These are phyloP conservation scores for Drosophila willistoni DNA, from an alignment of 1,140 invertebrate genomes.

Conservation along the genomic window DNA sequence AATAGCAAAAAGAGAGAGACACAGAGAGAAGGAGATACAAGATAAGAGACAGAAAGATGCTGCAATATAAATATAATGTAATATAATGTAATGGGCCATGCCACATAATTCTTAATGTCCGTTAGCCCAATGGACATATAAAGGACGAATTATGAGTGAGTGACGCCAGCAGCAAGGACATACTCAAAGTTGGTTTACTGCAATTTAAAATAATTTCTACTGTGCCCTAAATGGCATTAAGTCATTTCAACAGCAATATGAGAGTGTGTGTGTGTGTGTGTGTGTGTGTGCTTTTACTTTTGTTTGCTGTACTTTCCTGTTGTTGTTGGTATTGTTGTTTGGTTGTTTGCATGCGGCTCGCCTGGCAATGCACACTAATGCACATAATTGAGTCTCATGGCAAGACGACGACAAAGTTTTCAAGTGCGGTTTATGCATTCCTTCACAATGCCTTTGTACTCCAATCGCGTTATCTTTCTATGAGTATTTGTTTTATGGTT, in stretches of 20 bases:
- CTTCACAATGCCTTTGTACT: background rate
- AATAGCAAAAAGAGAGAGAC: background rate
- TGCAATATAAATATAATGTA: slow-evolving; percentile 31
- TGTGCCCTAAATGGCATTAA: slow-evolving; percentile 74
- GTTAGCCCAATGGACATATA: slow-evolving; percentile 46
- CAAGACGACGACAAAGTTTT: slow-evolving; percentile 24
- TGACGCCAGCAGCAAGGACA: slow-evolving; percentile 24
- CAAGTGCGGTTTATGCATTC: slow-evolving; percentile 5
- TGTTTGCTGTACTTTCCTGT: slow-evolving; percentile 41
- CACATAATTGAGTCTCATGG: slow-evolving; percentile 65
- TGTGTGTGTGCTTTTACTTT: slow-evolving; percentile 30
- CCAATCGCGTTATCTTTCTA: background rate
- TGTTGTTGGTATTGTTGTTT: background rate
- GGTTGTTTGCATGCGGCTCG: slow-evolving; percentile 19
- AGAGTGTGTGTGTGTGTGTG: slow-evolving; percentile 24
- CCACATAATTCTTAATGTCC: slow-evolving; percentile 67
- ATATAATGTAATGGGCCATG: slow-evolving; percentile 1
- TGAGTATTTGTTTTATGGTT: slow-evolving; percentile 10
- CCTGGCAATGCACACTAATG: slow-evolving; percentile 59
- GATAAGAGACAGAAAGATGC: background rate
- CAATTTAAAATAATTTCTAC: slow-evolving; percentile 77
- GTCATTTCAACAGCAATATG: slow-evolving; percentile 51
- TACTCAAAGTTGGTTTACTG: slow-evolving; percentile 49
- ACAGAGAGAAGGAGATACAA: too few species aligned
- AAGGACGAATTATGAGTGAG: background rate